Evolutionary conservation across 2,113 vertebrate species (phyloP), one percentile per base, ranked within the genome.

Genomic region (Canis aureus): DNA sequence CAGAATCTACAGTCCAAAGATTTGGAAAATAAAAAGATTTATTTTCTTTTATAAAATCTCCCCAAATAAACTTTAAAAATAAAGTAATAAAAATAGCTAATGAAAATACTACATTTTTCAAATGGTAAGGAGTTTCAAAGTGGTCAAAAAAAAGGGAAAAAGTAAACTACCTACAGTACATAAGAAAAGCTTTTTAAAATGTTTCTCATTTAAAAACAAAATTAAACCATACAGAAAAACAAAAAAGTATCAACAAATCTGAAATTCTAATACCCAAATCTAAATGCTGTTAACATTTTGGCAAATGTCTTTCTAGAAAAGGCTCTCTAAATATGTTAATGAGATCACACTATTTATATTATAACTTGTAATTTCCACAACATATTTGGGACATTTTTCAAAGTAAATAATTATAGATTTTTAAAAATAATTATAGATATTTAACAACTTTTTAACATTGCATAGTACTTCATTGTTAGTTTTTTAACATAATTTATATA

Each of bases 111-210:
- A 76, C 35, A 59, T 62, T 86, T 84, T 85, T 55, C 80, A 62
- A 79, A 25, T 78, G 71, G 22, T 38, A 79, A 73, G 22, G 12
- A 95, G 7, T 71, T 95, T 95, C 29, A 49, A 91, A 90, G 76
- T 35, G 27, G 27, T 57, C n/a, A 49, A 78, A 85, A 64, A 27
- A 78, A 66, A 19, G 20, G 5, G 51, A 57, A 20, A 67, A 79
- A 17, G 59, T 69, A 73, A 51, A 73, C 76, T 78, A 66, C 13
- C 35, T 87, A 81, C 20, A 73, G 78, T 15, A 73, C 82, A 66
- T 57, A 13, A 81, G 4, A 59, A 78, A 55, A 81, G 55, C n/a
- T 83, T 29, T 38, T 35, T 17, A 51, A 27, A 51, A 27, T 32
- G 53, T 81, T 81, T 85, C 67, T 92, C 43, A n/a, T 62, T 84